Conservation (phyloP, 2,113 vertebrate species). For the Cervus canadensis region DNA sequence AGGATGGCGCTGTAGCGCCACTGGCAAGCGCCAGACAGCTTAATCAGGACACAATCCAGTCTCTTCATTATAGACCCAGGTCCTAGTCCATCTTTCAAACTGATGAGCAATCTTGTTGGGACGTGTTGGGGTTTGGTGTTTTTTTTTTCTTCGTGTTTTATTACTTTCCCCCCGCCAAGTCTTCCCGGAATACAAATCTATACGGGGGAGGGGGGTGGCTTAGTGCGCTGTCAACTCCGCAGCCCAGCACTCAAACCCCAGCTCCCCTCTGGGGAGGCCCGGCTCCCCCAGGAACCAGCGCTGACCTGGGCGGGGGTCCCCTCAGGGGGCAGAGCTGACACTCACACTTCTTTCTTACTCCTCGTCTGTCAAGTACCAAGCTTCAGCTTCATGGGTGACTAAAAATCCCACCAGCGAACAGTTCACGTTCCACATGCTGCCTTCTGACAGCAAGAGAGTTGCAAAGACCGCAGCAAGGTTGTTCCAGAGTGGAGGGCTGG, state of each 20-base stretch:
- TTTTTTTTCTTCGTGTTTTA: constrained; percentile 18
- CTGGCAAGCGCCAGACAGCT: constrained; percentile 23
- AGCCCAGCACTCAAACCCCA: background rate
- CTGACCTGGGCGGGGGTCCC: background rate
- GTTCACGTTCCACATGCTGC: background rate
- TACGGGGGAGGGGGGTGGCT: rapidly evolving
- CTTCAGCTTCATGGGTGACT: constrained; percentile 45
- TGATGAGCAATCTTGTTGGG: constrained; percentile 53
- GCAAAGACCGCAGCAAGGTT: constrained; percentile 1
- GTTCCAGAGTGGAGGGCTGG: background rate
- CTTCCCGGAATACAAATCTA: background rate
- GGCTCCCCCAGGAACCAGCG: background rate
- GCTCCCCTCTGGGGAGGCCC: background rate
- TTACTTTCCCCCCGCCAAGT: background rate
- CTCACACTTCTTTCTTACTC: background rate
- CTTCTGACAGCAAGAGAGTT: constrained; percentile 22
- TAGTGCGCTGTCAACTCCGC: rapidly evolving
- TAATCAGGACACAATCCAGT: constrained; percentile 46
- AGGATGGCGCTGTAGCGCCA: background rate
- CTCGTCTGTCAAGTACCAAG: background rate
- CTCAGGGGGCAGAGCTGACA: background rate
- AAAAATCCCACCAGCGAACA: constrained; percentile 43
- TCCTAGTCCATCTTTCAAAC: constrained; percentile 52
- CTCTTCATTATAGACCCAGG: constrained; percentile 36
- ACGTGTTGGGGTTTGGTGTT: background rate